Percentiles rank a stretch among this genome's conserved stretches.
phyloP scores from a whole-genome alignment of 2,797 vertebrate genomes.

The Labeo calbasu region DNA sequence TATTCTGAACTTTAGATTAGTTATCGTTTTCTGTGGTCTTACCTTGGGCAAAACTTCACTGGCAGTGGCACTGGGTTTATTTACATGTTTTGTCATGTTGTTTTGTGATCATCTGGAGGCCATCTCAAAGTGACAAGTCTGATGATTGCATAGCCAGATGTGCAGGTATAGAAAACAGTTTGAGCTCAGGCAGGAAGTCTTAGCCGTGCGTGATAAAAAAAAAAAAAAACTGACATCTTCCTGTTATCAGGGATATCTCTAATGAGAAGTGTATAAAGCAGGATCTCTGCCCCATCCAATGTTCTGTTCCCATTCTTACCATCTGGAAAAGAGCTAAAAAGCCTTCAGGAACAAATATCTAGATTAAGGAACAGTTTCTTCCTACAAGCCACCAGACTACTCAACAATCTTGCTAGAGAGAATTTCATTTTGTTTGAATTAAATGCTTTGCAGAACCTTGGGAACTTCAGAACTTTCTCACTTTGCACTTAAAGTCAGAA shows the following conservation, averaged over 20 bases:
- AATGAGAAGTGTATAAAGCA: conserved; percentile 34
- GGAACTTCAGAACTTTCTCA: background rate
- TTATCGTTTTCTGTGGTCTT: background rate
- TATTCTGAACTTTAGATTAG: background rate
- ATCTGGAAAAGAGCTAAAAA: conserved; percentile 25
- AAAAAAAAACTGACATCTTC: conserved; percentile 15
- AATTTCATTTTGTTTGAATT: background rate
- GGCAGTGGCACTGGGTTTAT: background rate
- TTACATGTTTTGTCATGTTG: background rate
- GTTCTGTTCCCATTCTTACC: conserved; percentile 20
- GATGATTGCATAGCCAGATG: background rate
- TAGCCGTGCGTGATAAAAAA: background rate
- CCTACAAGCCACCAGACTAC: background rate
- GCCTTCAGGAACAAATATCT: conserved; percentile 21
- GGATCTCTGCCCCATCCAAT: conserved; percentile 22
- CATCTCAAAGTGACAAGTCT: background rate
- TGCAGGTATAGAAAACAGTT: background rate
- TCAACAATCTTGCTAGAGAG: conserved; percentile 8
- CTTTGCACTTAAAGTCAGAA: background rate
- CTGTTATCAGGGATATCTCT: conserved; percentile 24
- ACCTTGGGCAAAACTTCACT: background rate
- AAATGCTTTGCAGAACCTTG: conserved; percentile 4
- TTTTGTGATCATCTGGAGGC: background rate
- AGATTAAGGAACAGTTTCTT: conserved; percentile 37
- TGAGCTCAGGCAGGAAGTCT: background rate